phyloP scores from a whole-genome alignment of 2,888 invertebrate species.

The Drosophila kokeensis region DNA sequence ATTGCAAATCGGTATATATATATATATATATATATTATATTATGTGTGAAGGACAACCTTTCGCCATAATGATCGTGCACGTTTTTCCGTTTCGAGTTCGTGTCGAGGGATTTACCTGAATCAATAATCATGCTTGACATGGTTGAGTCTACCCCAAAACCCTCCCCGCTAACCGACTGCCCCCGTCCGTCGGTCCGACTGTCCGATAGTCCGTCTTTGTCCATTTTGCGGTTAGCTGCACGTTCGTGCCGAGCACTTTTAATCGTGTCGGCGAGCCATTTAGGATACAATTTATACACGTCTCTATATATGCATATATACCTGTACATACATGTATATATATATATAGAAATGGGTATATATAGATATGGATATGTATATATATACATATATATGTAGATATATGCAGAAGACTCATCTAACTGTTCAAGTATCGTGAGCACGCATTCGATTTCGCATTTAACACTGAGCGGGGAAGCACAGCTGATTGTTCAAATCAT shows the following conservation, averaged over 20 bases:
- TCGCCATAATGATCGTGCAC: conserved; percentile 46
- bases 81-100: conserved; percentile 42
- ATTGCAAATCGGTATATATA: conserved; percentile 7
- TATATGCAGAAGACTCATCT: conserved; percentile 16
- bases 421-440: conserved; percentile 52
- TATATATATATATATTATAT: neutral
- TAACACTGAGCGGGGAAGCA: conserved; percentile 11
- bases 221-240: conserved; percentile 62
- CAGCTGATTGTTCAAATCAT: neutral
- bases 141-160: neutral
- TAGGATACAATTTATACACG: conserved; percentile 66
- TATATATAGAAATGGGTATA: conserved; percentile 4
- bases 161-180: no score
- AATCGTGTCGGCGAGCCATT: conserved; percentile 62
- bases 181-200: neutral
- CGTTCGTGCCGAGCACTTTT: conserved; percentile 70
- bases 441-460: conserved; percentile 35
- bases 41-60: conserved; percentile 60
- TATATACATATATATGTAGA: conserved; percentile 10
- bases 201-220: conserved; percentile 18
- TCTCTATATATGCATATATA: conserved; percentile 17
- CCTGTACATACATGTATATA: neutral
- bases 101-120: conserved; percentile 76
- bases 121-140: conserved; percentile 55
- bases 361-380: conserved; percentile 3